A percentile compares a stretch with the other conserved stretches of the same genome.
Conservation (phyloP, 2,888 invertebrate species). For the Leistus spinibarbis region DNA sequence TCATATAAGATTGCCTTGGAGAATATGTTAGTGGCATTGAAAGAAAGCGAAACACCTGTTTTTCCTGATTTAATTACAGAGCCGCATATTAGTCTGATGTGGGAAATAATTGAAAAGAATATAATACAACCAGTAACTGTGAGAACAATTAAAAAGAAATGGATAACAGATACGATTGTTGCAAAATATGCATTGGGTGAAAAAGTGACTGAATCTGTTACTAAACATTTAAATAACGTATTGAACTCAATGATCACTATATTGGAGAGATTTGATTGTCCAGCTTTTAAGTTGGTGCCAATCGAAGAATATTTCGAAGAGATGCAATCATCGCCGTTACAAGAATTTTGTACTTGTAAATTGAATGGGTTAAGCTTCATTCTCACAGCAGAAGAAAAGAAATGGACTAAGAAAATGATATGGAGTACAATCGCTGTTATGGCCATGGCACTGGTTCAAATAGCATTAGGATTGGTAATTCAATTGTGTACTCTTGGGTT, state of each 20-base stretch:
- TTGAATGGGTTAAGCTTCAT: slow-evolving; percentile 44
- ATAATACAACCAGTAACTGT: slow-evolving; percentile 34
- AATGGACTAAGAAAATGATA: slow-evolving; percentile 42
- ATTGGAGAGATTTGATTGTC: slow-evolving; percentile 33
- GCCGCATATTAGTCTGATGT: slow-evolving; percentile 38
- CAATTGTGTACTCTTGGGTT: slow-evolving; percentile 40
- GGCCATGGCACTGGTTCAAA: slow-evolving; percentile 43
- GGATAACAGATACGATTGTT: slow-evolving; percentile 13
- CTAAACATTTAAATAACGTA: slow-evolving; percentile 23
- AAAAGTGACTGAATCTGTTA: slow-evolving; percentile 13
- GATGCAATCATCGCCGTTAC: slow-evolving; percentile 33
- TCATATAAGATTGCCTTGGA: slow-evolving; percentile 40
- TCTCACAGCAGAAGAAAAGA: slow-evolving; percentile 42
- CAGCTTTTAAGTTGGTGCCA: slow-evolving; percentile 32
- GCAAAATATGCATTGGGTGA: slow-evolving; percentile 6
- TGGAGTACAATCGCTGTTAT: slow-evolving; percentile 38
- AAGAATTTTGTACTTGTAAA: slow-evolving; percentile 42
- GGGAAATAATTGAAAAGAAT: slow-evolving; percentile 37
- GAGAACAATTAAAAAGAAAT: neutral
- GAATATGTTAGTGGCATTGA: slow-evolving; percentile 29
- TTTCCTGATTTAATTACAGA: slow-evolving; percentile 30
- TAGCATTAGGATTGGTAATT: slow-evolving; percentile 43
- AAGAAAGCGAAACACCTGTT: slow-evolving; percentile 28
- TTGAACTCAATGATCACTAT: slow-evolving; percentile 27
- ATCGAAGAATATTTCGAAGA: slow-evolving; percentile 29